Conservation (phyloP, 2,888 invertebrate species). For the Andrena trimmerana region DNA sequence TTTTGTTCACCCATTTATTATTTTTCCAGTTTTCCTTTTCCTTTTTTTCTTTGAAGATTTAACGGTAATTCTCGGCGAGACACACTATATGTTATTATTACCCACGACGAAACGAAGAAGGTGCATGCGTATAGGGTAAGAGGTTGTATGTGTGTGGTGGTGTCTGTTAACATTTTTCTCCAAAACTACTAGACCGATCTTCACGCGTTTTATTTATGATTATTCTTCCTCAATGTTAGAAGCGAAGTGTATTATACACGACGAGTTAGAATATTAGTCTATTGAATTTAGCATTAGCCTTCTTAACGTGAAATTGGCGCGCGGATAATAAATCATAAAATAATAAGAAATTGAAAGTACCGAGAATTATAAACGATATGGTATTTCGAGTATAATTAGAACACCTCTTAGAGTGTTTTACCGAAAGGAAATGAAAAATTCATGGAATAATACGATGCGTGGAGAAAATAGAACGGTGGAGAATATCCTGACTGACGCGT, state of each 20-base stretch:
- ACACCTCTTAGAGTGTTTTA: background rate
- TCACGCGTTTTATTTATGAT: background rate
- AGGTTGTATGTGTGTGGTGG: no score
- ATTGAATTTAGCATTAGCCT: background rate
- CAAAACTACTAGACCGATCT: no score
- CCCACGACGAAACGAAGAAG: no score
- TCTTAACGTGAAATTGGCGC: background rate
- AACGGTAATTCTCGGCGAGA: no score
- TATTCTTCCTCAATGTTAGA: background rate
- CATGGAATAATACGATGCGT: background rate
- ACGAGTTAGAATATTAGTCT: background rate
- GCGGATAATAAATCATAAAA: background rate
- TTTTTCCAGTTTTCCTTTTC: no score
- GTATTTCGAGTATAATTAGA: background rate
- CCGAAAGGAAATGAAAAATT: slow-evolving; percentile 12
- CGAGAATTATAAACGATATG: background rate
- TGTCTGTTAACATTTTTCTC: no score
- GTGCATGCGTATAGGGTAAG: no score
- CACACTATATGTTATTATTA: no score
- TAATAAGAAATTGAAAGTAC: slow-evolving; percentile 25
- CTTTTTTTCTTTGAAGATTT: no score
- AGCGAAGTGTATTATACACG: background rate
- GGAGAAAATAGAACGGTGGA: background rate
- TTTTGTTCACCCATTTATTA: no score
- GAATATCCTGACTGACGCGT: background rate